Conservation (phyloP, 2,113 vertebrate species). For the Takifugu bimaculatus region DNA sequence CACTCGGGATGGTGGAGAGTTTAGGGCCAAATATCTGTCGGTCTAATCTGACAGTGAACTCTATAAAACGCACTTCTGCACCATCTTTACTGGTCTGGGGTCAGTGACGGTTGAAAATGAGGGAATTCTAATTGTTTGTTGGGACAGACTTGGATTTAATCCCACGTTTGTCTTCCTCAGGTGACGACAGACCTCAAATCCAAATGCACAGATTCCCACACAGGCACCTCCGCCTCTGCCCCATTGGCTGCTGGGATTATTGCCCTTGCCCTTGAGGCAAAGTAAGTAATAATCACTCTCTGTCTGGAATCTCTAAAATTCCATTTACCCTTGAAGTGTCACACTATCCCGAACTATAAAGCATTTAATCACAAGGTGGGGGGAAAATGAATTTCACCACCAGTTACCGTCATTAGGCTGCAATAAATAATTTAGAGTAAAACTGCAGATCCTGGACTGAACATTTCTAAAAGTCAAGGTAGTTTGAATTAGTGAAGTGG, state of each 20-base stretch:
- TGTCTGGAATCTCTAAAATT: conserved; percentile 6
- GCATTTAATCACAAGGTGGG: too few relatives aligned
- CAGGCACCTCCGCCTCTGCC: conserved; percentile 91
- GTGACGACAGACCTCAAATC: conserved; percentile 94
- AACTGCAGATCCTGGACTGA: background rate
- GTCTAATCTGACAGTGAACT: too few relatives aligned
- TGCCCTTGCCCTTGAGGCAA: conserved; percentile 93
- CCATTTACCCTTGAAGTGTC: background rate
- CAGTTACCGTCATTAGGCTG: background rate
- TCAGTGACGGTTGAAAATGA: background rate
- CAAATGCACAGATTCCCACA: conserved; percentile 95
- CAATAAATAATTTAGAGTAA: background rate
- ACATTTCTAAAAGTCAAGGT: too few relatives aligned
- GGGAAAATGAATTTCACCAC: too few relatives aligned
- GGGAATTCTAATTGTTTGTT: background rate
- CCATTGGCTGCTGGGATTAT: conserved; percentile 96
- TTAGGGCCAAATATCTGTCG: too few relatives aligned
- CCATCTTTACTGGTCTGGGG: too few relatives aligned
- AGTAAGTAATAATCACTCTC: conserved; percentile 76
- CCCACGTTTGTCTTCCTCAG: conserved; percentile 57
- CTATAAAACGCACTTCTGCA: too few relatives aligned
- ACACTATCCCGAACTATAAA: too few relatives aligned
- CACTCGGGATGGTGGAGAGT: too few relatives aligned
- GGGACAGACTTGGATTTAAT: background rate
- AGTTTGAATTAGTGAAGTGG: background rate